A percentile compares a stretch with the other conserved stretches of the same genome.
Conservation (phyloP, 2,888 invertebrate genomes). For the Magallana nippona region DNA sequence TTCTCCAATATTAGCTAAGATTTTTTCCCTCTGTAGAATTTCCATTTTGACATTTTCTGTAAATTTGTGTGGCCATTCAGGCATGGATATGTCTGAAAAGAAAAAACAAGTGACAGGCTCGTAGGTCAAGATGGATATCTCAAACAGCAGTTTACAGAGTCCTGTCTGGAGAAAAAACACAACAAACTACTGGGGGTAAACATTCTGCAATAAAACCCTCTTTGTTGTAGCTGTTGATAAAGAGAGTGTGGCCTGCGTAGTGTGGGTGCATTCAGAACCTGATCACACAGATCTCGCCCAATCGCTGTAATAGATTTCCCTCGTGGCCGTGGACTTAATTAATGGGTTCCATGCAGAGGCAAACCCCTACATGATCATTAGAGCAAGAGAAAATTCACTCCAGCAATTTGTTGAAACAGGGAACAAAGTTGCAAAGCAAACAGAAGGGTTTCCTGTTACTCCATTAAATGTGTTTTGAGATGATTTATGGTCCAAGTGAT, state of each 20-base stretch:
- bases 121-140: background rate
- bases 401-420: background rate
- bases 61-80: background rate
- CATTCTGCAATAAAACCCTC: background rate
- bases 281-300: background rate
- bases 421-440: slow-evolving; percentile 11
- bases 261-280: slow-evolving; percentile 1
- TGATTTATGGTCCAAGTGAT: background rate
- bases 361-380: background rate
- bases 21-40: too few species aligned
- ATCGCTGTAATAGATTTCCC: slow-evolving; percentile 8
- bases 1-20: too few species aligned
- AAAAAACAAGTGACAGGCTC: slow-evolving; percentile 8
- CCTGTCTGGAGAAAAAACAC: background rate
- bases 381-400: background rate
- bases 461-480: background rate
- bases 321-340: slow-evolving; percentile 13
- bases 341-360: slow-evolving; percentile 2
- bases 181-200: background rate
- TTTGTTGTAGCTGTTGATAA: background rate
- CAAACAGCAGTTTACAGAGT: background rate
- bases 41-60: too few species aligned
- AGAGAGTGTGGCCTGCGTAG: background rate
- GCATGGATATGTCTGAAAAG: background rate
- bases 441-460: slow-evolving; percentile 12